Percentiles rank a stretch among this genome's conserved stretches.
Conservation (phyloP, 2,888 invertebrate species). For the Pristionchus japonicus region DNA sequence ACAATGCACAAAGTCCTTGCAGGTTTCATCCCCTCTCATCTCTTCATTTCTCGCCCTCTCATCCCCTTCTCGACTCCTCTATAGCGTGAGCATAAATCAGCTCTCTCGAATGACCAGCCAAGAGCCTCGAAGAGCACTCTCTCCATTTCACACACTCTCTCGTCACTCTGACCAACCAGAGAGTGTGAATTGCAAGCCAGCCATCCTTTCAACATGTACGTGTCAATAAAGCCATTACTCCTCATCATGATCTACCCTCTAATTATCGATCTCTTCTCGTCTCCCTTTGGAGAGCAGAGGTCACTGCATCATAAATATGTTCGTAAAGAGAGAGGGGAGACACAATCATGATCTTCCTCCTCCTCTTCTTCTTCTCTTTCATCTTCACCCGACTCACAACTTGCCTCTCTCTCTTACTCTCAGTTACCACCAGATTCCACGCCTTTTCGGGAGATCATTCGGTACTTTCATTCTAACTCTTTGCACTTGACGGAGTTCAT, state of each 20-base stretch:
- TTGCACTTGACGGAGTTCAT: background rate
- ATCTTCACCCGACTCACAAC: conserved; percentile 17
- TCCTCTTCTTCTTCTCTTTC: background rate
- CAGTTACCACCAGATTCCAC: background rate
- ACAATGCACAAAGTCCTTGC: background rate
- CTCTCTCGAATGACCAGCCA: conserved; percentile 6
- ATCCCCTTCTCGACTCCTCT: background rate
- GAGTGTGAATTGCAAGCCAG: too few relatives aligned
- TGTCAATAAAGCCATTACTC: conserved; percentile 13
- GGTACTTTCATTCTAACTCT: background rate
- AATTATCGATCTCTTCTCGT: background rate
- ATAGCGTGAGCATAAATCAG: conserved; percentile 39
- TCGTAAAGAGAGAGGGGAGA: background rate
- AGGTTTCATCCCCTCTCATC: background rate
- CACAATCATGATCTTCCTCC: conserved; percentile 18
- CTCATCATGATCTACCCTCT: conserved; percentile 33
- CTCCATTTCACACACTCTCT: background rate
- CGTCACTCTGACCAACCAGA: background rate
- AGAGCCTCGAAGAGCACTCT: background rate
- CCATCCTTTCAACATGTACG: conserved; percentile 11
- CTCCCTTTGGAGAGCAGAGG: background rate
- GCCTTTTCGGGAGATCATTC: background rate
- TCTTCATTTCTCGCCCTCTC: background rate
- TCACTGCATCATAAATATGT: conserved; percentile 34
- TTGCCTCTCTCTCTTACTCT: too few relatives aligned